These are phyloP conservation scores for Aptenodytes forsteri DNA, from an alignment of 2,113 vertebrate genomes.

Conservation along the genomic window DNA sequence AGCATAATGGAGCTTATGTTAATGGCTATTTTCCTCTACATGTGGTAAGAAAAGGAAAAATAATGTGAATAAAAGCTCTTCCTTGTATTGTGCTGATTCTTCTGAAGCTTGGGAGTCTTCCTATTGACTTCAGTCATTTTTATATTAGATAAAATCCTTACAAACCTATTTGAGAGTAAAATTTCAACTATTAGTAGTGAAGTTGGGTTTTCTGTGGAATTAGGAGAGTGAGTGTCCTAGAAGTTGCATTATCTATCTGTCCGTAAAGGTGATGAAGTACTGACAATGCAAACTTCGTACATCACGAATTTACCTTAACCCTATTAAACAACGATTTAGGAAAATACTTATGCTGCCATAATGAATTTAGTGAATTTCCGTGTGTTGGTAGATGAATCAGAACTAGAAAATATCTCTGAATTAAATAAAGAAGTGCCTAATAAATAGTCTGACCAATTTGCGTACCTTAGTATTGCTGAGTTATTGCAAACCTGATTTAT, in stretches of 20 bases:
- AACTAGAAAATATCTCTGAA: not conserved
- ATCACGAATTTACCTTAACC: not conserved
- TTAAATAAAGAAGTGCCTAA: not conserved
- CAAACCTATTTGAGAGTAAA: not conserved
- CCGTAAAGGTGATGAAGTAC: not conserved
- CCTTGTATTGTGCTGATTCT: not conserved
- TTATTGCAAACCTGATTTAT: not conserved
- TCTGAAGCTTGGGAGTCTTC: not conserved
- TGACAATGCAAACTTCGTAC: not conserved
- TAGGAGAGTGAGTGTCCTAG: not conserved
- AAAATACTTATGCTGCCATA: not conserved
- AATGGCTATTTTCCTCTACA: not conserved
- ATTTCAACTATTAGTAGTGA: not conserved
- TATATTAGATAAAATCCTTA: not conserved
- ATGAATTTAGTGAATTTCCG: not conserved
- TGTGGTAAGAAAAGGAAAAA: not conserved
- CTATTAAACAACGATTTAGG: not conserved
- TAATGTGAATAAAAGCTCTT: not conserved
- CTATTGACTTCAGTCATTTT: not conserved
- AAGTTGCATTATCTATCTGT: not conserved
- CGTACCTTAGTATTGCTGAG: not conserved
- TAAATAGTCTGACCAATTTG: not conserved
- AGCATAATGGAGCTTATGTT: not conserved
- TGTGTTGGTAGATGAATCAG: not conserved
- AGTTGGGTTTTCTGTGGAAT: not conserved